Percentiles rank a stretch among this genome's conserved stretches.
phyloP scores from a whole-genome alignment of 2,113 vertebrate genomes.

The Upupa epops region DNA sequence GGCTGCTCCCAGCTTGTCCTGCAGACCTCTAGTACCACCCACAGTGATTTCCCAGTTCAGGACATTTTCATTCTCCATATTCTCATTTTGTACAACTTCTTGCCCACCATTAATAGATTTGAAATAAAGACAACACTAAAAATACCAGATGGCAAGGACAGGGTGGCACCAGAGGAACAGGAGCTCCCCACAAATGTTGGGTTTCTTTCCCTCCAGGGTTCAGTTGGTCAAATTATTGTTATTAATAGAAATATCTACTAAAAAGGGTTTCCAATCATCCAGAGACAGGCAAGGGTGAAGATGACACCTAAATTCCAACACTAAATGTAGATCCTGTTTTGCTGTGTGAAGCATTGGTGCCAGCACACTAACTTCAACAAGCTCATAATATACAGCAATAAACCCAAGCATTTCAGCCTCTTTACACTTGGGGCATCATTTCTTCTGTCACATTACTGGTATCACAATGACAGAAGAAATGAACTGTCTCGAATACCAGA shows the following conservation, averaged over 20 bases:
- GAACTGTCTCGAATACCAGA: neutral
- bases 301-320: neutral
- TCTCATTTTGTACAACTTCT: neutral
- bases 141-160: neutral
- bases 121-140: neutral
- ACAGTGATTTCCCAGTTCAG: neutral
- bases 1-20: no score
- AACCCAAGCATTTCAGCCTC: neutral
- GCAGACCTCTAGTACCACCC: no score
- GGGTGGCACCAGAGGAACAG: neutral
- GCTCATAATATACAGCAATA: neutral
- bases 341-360: neutral
- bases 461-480: neutral
- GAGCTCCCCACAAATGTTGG: neutral
- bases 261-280: neutral
- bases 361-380: neutral
- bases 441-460: neutral
- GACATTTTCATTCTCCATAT: neutral
- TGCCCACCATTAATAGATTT: neutral
- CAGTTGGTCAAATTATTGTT: neutral
- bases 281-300: neutral
- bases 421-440: neutral
- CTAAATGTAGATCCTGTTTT: neutral
- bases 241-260: neutral
- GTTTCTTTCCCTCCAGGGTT: rapidly evolving